Base-by-base conservation (phyloP, 2,888 invertebrate species). In the Listrodromus nycthemerus region DNA sequence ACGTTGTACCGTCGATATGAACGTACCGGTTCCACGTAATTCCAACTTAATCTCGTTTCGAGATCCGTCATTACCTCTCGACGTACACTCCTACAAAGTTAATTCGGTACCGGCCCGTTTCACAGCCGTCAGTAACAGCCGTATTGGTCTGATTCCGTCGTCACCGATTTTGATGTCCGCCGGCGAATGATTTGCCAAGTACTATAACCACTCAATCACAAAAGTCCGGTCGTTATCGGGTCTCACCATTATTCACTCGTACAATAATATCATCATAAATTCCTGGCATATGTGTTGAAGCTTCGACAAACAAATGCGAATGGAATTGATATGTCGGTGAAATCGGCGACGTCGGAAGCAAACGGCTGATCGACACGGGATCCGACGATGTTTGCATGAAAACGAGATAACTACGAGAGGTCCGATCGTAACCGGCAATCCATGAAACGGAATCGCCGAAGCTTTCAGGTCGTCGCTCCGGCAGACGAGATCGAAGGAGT, bases 351-450 rank as follows among this genome's bases (percentile, higher is more conserved):
- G 27, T 61, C n/a, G 6, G 4, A 16, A 48, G 71, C 45, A 65
- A 70, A 71, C 70, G 70, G 81, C 75, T 74, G 75, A 84, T 81
- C 78, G 65, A 50, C 74, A 81, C 70, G 13, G 69, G 63, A 55
- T 58, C 45, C 70, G 58, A 13, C 8, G 2, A 78, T 50, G 78
- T 81, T 84, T 81, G 78, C 78, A 71, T 78, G 48, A 61, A 70
- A 74, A 70, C 58, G 3, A 4, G 77, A 78, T 78, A 65, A 61
- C 50, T 55, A 19, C 66, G 55, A 79, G 84, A 48, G 58, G 61
- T 66, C 75, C 33, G 48, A 55, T 48, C 70, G 58, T 70, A 70
- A 41, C 65, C 19, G 50, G 58, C n/a, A 75, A 79, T 55, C 65
- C 58, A 70, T 37, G 48, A 78, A 41, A 75, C 16, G 52, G 69